Conservation (phyloP, 2,797 vertebrate genomes). For the Rhincodon typus region DNA sequence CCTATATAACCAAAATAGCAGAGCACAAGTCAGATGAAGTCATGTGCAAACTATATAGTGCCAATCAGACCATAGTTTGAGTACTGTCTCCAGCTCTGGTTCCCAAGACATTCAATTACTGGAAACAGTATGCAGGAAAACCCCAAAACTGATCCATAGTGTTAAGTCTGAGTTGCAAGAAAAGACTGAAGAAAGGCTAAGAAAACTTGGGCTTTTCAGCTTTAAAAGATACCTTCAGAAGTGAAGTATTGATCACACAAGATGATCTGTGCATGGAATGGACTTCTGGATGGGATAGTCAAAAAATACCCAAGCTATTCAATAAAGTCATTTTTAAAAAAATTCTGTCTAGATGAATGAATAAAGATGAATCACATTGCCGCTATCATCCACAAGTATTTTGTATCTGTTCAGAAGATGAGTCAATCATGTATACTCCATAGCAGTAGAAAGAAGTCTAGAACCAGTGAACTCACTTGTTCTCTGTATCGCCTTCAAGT, state of each 20-base stretch:
- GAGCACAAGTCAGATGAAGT: conserved; percentile 31
- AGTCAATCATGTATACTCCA: neutral
- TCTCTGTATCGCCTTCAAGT: conserved; percentile 54
- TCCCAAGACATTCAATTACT: neutral
- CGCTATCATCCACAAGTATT: neutral
- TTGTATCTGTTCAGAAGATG: neutral
- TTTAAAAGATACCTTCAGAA: neutral
- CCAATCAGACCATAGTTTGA: conserved; percentile 18
- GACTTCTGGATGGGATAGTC: neutral
- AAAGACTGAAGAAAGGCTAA: conserved; percentile 3
- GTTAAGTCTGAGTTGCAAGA: neutral
- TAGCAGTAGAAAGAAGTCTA: conserved; percentile 7
- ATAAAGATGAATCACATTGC: neutral
- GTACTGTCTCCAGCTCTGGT: neutral
- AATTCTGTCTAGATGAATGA: neutral
- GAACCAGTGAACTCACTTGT: conserved; percentile 59
- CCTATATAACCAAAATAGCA: conserved; percentile 31
- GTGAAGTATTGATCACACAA: neutral
- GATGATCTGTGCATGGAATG: neutral
- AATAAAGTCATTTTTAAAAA: conserved; percentile 43
- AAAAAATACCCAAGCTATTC: conserved; percentile 40
- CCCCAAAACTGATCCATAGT: neutral
- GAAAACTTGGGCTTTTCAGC: neutral
- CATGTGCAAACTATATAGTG: conserved; percentile 25
- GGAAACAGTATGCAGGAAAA: neutral